phyloP scores from a whole-genome alignment of 2,797 vertebrate genomes.

The Ptychobarbus kaznakovi region DNA sequence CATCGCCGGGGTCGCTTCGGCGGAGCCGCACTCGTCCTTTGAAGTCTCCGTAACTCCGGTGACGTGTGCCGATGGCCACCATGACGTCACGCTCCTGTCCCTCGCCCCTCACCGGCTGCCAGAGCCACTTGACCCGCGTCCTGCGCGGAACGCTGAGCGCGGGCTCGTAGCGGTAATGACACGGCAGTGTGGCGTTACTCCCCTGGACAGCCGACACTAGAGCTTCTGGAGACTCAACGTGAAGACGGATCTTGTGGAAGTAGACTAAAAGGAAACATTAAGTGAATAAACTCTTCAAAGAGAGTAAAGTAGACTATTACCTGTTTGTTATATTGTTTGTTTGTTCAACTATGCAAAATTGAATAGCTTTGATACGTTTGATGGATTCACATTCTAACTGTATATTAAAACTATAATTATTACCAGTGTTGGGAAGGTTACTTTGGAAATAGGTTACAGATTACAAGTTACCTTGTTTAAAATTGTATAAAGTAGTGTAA shows the following conservation, averaged over 20 bases:
- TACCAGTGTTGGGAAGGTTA: too few relatives aligned
- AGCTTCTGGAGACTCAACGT: conserved; percentile 81
- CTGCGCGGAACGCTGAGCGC: conserved; percentile 71
- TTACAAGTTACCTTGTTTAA: too few relatives aligned
- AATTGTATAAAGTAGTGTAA: background rate
- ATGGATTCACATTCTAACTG: background rate
- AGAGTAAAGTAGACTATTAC: background rate
- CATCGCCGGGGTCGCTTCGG: conserved; percentile 68
- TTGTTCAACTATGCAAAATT: background rate
- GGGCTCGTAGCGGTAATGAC: conserved; percentile 83
- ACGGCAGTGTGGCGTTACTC: conserved; percentile 86
- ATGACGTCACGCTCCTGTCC: conserved; percentile 84
- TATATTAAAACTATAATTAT: too few relatives aligned
- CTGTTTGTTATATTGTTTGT: too few relatives aligned
- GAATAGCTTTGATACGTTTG: background rate
- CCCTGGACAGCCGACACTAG: conserved; percentile 82
- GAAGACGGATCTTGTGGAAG: conserved; percentile 81
- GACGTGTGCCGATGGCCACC: conserved; percentile 84
- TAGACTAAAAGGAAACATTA: conserved; percentile 64
- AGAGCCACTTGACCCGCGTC: conserved; percentile 91
- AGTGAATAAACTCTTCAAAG: background rate
- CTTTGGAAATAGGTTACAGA: too few relatives aligned
- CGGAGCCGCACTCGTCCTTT: conserved; percentile 82
- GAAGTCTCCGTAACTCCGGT: conserved; percentile 85
- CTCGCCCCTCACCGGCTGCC: conserved; percentile 74